A percentile compares a stretch with the other conserved stretches of the same genome.
phyloP scores from a whole-genome alignment of 2,797 vertebrate genomes.

The Enteromius paludinosus region DNA sequence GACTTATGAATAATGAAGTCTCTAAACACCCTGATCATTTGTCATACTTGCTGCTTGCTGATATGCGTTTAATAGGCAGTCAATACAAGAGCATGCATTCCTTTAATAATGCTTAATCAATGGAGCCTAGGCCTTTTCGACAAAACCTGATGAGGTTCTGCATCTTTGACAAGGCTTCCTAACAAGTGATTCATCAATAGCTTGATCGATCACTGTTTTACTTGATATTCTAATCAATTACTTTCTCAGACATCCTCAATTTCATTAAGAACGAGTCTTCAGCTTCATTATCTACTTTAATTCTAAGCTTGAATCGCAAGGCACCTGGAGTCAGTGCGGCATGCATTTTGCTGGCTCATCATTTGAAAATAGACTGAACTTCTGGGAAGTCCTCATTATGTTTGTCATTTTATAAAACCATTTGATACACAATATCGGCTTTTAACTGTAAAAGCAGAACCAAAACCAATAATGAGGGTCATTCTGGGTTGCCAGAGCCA shows the following conservation, averaged over 20 bases:
- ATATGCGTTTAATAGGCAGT: conserved; percentile 57
- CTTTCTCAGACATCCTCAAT: neutral
- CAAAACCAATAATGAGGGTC: conserved; percentile 59
- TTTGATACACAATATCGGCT: conserved; percentile 58
- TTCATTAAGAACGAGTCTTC: conserved; percentile 5
- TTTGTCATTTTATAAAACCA: conserved; percentile 51
- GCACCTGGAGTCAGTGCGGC: neutral
- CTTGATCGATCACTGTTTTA: conserved; percentile 32
- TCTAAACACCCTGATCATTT: conserved; percentile 52
- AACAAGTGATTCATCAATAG: conserved; percentile 51
- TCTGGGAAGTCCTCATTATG: conserved; percentile 59
- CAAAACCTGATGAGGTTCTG: conserved; percentile 46
- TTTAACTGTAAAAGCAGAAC: conserved; percentile 53
- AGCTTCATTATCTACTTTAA: conserved; percentile 11
- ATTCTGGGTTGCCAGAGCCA: conserved; percentile 40
- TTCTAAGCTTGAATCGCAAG: conserved; percentile 16
- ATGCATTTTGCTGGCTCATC: conserved; percentile 41
- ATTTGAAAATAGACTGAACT: conserved; percentile 56
- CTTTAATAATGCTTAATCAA: conserved; percentile 57
- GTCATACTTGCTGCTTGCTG: conserved; percentile 48
- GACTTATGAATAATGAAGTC: conserved; percentile 59
- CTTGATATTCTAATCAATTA: conserved; percentile 22
- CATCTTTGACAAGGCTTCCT: conserved; percentile 44
- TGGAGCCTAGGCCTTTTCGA: conserved; percentile 42
- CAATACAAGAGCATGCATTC: conserved; percentile 44